Conservation (phyloP, 2,113 vertebrate genomes). For the Smithornis capensis region DNA sequence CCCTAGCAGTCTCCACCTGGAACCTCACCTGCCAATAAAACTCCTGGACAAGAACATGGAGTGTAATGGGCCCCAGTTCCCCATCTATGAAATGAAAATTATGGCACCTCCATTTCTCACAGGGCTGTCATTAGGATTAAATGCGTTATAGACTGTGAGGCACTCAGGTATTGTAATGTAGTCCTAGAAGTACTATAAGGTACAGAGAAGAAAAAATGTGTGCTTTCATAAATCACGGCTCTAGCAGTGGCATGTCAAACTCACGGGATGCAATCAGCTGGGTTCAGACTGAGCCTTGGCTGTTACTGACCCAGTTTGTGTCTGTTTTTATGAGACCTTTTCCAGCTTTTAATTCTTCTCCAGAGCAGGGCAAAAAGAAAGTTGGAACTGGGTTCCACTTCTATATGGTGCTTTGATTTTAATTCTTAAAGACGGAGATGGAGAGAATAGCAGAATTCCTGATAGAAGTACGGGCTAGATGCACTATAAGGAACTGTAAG, state of each 20-base stretch:
- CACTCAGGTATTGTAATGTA: slow-evolving; percentile 29
- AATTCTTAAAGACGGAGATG: not conserved
- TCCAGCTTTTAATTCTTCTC: not conserved
- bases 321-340: not conserved
- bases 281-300: not conserved
- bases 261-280: not conserved
- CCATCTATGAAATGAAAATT: slow-evolving; percentile 47
- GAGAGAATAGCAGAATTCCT: not conserved
- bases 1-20: not conserved
- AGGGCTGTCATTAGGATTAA: slow-evolving; percentile 40
- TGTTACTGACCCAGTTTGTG: not conserved
- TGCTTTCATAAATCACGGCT: not conserved
- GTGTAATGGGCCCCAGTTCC: not conserved
- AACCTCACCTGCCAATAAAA: not conserved
- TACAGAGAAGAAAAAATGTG: not conserved
- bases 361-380: not conserved
- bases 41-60: not conserved
- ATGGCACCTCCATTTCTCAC: slow-evolving; percentile 25
- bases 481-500: not conserved
- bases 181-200: not conserved
- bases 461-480: not conserved
- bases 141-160: not conserved
- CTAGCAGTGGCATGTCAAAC: not conserved
- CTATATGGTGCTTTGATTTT: not conserved
- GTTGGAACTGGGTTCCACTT: not conserved